Evolutionary conservation across 2,888 invertebrate genomes (phyloP), one percentile per base, ranked within the genome.

Genomic region (Eristalinus aeneus): DNA sequence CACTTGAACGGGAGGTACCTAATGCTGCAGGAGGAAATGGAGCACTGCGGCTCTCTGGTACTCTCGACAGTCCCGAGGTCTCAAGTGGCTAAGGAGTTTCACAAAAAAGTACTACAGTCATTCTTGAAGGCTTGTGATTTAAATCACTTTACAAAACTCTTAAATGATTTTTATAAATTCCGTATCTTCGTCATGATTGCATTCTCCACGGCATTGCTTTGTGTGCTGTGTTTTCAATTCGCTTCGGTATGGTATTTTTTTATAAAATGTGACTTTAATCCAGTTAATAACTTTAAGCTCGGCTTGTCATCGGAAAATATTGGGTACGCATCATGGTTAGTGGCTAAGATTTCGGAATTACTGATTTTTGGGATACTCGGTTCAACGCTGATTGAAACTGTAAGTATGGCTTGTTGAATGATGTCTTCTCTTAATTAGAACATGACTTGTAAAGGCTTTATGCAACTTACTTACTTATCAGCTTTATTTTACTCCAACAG

Each of bases 1-100:
- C 90, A 91, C 65, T 84, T 91, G 20, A 91, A 91, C 87, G 89
- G 89, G 0, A 89, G 90, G 0, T 91, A 91, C 68, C 16, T 83
- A 0, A 75, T 89, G 20, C 74, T 91, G 46, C 88, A 89, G 0
- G 69, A 85, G 12, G 90, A 91, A 32, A 75, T 91, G 4, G 60
- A 63, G 0, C 9, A 71, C 5, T 23, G 88, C 12, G 75, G 86
- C 0, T 23, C 10, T 3, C 0, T 0, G 1, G 2, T 77, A 0
- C 31, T 83, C 2, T 54, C 36, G 9, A 56, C 23, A 23, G 22
- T 10, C 11, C 23, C 56, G 6, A 46, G 8, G 11, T 56, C 10
- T 1, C 23, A 56, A 56, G 16, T 90, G 27, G 88, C 89, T 0
- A n/a, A 12, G 0, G 81, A 87, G 3, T 91, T 89, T 88, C 90